phyloP scores from a whole-genome alignment of 1,140 invertebrate species.

The Lerema accius region DNA sequence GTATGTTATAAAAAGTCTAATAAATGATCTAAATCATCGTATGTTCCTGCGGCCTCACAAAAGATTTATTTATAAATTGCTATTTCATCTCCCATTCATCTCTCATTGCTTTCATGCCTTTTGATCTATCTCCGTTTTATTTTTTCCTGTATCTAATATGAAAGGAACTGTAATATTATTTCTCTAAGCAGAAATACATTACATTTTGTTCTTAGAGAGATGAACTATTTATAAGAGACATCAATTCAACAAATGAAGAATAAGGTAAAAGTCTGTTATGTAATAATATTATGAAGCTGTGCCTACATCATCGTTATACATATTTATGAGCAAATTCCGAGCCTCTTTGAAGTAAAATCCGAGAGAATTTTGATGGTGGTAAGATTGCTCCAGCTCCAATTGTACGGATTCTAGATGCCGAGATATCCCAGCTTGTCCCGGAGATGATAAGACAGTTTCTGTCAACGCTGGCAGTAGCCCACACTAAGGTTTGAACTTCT shows the following conservation, averaged over 20 bases:
- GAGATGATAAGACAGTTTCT: too few species aligned
- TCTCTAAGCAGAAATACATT: too few species aligned
- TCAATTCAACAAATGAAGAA: too few species aligned
- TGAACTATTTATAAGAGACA: too few species aligned
- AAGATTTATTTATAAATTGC: constrained; percentile 10
- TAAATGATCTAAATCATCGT: too few species aligned
- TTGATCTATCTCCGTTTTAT: neutral
- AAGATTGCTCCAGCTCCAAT: constrained; percentile 20
- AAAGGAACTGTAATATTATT: neutral
- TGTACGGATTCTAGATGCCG: too few species aligned
- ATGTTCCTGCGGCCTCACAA: neutral
- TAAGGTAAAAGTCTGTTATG: neutral
- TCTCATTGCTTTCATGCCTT: constrained; percentile 7
- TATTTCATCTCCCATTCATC: constrained; percentile 8
- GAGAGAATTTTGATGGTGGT: too few species aligned
- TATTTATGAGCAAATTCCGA: constrained; percentile 16
- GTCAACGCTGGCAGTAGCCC: too few species aligned
- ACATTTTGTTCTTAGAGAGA: too few species aligned
- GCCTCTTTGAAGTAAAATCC: constrained; percentile 18
- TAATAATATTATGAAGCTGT: neutral
- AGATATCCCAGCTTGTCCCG: too few species aligned
- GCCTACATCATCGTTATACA: constrained; percentile 8
- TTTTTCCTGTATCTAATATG: constrained; percentile 4
- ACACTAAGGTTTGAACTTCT: too few species aligned
- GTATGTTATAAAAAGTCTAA: too few species aligned